Percentiles rank a stretch among this genome's conserved stretches.
Evolutionary conservation across 2,888 invertebrate genomes (phyloP).

Genomic region (Syrista parreyssii): DNA sequence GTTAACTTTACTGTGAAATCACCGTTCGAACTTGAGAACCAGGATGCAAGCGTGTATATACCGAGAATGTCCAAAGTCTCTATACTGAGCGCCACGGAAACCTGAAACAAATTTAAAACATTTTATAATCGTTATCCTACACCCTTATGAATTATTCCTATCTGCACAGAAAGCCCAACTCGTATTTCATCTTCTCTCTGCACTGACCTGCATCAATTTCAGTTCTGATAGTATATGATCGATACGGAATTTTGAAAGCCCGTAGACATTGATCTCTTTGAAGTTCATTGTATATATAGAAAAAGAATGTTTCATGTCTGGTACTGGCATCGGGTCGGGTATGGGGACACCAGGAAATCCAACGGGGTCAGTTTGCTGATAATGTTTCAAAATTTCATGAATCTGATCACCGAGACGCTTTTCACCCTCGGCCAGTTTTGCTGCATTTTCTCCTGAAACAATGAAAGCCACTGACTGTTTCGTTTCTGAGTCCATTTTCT

Average conservation of each 20-base stretch:
- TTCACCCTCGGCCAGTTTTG: slow-evolving; percentile 68
- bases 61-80: slow-evolving; percentile 79
- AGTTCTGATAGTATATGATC: slow-evolving; percentile 78
- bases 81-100: slow-evolving; percentile 78
- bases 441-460: slow-evolving; percentile 45
- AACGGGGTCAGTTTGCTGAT: slow-evolving; percentile 82
- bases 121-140: background rate
- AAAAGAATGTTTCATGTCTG: slow-evolving; percentile 79
- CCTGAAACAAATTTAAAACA: slow-evolving; percentile 64
- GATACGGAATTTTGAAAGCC: slow-evolving; percentile 83
- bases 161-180: background rate
- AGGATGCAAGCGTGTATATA: slow-evolving; percentile 79
- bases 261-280: slow-evolving; percentile 77
- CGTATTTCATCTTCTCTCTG: background rate
- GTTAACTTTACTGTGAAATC: slow-evolving; percentile 82
- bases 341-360: slow-evolving; percentile 84
- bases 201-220: slow-evolving; percentile 77
- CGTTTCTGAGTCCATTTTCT: background rate
- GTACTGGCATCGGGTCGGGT: slow-evolving; percentile 84
- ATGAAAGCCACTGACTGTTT: background rate
- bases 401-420: slow-evolving; percentile 80
- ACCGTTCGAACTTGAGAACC: slow-evolving; percentile 76
- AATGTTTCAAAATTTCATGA: slow-evolving; percentile 78
- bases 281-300: slow-evolving; percentile 78
- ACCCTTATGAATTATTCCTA: background rate